Conservation (phyloP, 2,797 vertebrate genomes). For the Parauchenoglanis ngamensis region DNA sequence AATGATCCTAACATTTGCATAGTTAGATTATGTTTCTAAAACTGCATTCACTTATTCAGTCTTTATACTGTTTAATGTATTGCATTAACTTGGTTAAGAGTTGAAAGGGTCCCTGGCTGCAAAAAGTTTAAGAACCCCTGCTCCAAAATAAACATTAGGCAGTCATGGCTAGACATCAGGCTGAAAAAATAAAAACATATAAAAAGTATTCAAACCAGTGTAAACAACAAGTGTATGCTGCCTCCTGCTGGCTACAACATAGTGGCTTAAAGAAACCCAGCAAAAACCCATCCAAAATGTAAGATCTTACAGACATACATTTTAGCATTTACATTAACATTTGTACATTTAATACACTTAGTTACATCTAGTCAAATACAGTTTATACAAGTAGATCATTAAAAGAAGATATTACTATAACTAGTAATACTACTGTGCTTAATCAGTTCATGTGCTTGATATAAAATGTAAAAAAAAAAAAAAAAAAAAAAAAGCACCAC, state of each 20-base stretch:
- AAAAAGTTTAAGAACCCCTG: background rate
- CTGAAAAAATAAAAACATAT: background rate
- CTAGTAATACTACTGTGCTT: background rate
- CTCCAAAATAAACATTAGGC: background rate
- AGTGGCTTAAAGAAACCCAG: background rate
- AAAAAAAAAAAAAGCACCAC: background rate
- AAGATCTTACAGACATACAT: background rate
- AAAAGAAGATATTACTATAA: background rate
- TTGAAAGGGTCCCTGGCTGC: background rate
- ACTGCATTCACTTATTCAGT: background rate
- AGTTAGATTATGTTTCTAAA: background rate
- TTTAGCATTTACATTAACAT: background rate
- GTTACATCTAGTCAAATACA: background rate
- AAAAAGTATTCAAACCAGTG: background rate
- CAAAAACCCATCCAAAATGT: background rate
- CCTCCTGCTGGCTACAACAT: constrained; percentile 23
- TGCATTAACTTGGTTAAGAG: background rate
- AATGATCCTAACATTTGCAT: background rate
- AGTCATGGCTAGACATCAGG: background rate
- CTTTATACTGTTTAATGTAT: background rate
- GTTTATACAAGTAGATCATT: background rate
- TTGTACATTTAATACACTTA: background rate
- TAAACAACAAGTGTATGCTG: background rate
- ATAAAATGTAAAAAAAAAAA: background rate
- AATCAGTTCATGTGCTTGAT: background rate